Conservation (phyloP, 2,888 invertebrate species). For the Dolichopus griseipennis region DNA sequence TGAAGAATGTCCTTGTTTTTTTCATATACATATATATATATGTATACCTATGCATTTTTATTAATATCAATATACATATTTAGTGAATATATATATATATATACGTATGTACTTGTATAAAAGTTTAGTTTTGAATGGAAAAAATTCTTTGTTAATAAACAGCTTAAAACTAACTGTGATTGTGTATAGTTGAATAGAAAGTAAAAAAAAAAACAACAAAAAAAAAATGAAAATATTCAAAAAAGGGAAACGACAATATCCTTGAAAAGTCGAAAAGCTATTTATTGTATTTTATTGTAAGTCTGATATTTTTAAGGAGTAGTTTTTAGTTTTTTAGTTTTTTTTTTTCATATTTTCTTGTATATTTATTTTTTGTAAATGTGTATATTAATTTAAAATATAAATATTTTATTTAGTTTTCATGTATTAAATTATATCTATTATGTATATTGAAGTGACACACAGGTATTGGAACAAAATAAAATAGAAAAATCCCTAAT, state of each 20-base stretch:
- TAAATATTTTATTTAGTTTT: too few species aligned
- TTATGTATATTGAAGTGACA: too few species aligned
- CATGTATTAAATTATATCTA: too few species aligned
- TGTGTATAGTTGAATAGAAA: neutral
- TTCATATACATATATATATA: neutral
- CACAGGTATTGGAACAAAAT: too few species aligned
- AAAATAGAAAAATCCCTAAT: too few species aligned
- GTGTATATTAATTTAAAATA: neutral
- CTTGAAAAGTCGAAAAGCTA: constrained; percentile 3
- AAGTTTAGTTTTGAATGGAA: neutral
- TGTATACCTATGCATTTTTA: neutral
- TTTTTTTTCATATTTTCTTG: neutral
- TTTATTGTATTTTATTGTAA: neutral
- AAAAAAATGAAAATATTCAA: neutral
- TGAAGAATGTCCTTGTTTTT: constrained; percentile 1
- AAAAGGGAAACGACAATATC: neutral
- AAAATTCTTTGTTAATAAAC: neutral
- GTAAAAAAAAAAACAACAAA: neutral
- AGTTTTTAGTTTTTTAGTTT: neutral
- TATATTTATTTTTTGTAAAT: neutral
- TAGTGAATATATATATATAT: neutral
- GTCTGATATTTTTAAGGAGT: neutral
- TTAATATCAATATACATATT: neutral
- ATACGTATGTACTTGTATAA: too few species aligned
- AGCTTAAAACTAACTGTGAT: neutral